Evolutionary conservation across 2,113 vertebrate species (phyloP).

Genomic region (Tylochromis polylepis): DNA sequence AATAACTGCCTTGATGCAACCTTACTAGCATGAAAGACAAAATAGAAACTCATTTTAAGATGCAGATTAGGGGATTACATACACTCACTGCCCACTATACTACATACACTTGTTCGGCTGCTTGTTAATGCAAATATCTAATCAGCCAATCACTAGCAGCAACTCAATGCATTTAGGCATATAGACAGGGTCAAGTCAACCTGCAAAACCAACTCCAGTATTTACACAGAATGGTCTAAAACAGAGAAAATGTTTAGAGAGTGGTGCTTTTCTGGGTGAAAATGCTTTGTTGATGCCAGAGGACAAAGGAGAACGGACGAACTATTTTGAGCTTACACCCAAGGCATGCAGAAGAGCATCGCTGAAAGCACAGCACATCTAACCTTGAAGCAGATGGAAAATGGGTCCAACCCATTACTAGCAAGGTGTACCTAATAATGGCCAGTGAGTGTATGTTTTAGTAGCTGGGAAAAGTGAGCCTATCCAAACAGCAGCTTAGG

Average conservation of each 20-base stretch:
- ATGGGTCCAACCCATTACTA: not conserved
- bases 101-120: not conserved
- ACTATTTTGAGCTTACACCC: not conserved
- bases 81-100: not conserved
- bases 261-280: not conserved
- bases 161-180: not conserved
- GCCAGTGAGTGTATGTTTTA: not conserved
- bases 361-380: not conserved
- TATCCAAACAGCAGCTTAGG: not conserved
- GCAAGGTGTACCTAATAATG: not conserved
- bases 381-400: not conserved
- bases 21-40: not conserved
- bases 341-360: not conserved
- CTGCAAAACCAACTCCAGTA: not conserved
- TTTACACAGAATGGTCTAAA: not conserved
- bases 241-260: not conserved
- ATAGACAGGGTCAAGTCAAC: not conserved
- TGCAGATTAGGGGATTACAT: not conserved
- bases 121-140: not conserved
- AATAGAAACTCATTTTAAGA: not conserved
- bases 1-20: not conserved
- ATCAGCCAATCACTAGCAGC: not conserved
- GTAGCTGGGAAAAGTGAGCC: not conserved
- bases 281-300: not conserved
- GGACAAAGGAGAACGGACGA: not conserved